Base-by-base conservation (phyloP, 2,888 invertebrate genomes). In the Pollenia amentaria region DNA sequence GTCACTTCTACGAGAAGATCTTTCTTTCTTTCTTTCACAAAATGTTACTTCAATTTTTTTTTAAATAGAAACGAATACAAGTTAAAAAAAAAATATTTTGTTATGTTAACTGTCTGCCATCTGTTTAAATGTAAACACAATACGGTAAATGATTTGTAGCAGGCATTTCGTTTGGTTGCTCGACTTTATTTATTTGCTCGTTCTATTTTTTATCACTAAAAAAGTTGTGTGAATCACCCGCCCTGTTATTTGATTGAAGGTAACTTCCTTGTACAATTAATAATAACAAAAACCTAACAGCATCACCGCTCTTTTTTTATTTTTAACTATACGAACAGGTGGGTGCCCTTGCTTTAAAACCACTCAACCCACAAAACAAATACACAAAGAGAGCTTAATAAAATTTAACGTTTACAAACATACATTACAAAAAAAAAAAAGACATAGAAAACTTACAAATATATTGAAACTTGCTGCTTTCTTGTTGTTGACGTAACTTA, bases 181-280 rank as follows among this genome's bases (percentile, higher is more conserved):
- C 3, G 16, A 3, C 38, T 29, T 46, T 46, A 46, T 69, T 21
- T 65, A 40, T 40, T 21, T 70, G 12, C 14, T 53, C 40, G 40
- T 44, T 44, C 55, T 29, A 21, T 46, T 2, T 29, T 14, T 42
- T 21, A 44, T 11, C 9, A 51, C 0, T 40, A 62, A 48, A 10
- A 29, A 29, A 29, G 6, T 38, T 55, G 2, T 29, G 11, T 57
- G 10, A 46, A 29, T 4, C 53, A 9, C 8, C 46, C 3, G 38
- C 46, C 18, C 40, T 44, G 11, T 16, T n/a, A 44, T 60, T 40
- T 65, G 60, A 72, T 65, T 51, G 42, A 62, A 79, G 21, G 70
- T 18, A 57, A 48, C 62, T n/a, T 72, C 70, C 76, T 76, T 80
- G 29, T 40, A 51, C 57, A 85, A 76, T 69, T 76, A 80, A 70